These are phyloP conservation scores for Phania funesta DNA, from an alignment of 2,888 invertebrate genomes.

Conservation along the genomic window DNA sequence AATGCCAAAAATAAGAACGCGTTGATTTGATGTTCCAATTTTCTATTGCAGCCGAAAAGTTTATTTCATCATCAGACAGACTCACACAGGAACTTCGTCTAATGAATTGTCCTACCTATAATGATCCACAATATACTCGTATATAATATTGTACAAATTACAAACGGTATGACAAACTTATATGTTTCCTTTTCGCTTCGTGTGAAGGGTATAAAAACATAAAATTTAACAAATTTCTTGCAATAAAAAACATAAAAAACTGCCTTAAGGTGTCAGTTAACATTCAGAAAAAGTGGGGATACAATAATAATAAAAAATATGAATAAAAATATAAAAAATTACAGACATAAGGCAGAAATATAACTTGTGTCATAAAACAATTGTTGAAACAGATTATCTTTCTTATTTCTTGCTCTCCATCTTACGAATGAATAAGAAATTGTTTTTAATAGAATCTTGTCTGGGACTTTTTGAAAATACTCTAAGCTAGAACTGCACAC, in stretches of 20 bases:
- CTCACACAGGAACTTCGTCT: too few relatives aligned
- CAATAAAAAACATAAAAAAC: constrained; percentile 18
- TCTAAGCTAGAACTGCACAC: background rate
- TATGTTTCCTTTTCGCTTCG: too few relatives aligned
- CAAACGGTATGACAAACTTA: too few relatives aligned
- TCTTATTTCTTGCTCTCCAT: constrained; percentile 6
- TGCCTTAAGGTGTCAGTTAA: constrained; percentile 60
- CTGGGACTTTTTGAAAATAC: constrained; percentile 8
- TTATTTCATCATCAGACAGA: too few relatives aligned
- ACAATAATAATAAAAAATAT: constrained; percentile 14
- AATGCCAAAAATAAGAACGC: too few relatives aligned
- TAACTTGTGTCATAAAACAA: constrained; percentile 51
- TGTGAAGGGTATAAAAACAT: too few relatives aligned
- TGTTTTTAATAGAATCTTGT: background rate
- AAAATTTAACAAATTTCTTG: constrained; percentile 11
- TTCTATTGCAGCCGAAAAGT: too few relatives aligned
- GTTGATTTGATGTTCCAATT: too few relatives aligned
- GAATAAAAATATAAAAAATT: background rate
- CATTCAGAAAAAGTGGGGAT: constrained; percentile 22
- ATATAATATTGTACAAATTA: too few relatives aligned
- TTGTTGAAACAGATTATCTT: constrained; percentile 37
- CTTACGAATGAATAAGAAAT: background rate
- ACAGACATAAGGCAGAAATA: constrained; percentile 49
- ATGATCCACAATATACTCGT: too few relatives aligned
- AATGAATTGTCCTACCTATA: too few relatives aligned